Base-by-base conservation (phyloP, 1,140 invertebrate species). In the Maconellicoccus hirsutus region DNA sequence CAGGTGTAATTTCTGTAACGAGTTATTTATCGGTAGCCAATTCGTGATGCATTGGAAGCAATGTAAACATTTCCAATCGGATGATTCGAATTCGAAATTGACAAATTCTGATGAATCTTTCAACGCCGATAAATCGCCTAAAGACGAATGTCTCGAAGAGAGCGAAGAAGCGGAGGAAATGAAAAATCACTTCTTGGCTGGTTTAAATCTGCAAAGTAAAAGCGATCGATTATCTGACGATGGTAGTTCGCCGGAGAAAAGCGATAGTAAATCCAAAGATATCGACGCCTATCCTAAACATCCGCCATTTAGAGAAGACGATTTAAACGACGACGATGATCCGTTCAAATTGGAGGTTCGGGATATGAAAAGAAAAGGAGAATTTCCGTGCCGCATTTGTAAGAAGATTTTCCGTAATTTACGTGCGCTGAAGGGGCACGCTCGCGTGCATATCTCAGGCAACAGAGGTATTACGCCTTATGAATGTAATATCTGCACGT, bases 401-500 rank as follows among this genome's bases (percentile, higher is more conserved):
- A 84, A 85, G 0, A 85, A 87, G 0, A 85, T 92, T 1, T 95
- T 94, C 75, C 90, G 91, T 0, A 96, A 94, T 77, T 80, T 95
- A n/a, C 83, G 92, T 10, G 91, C 92, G 0, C 80, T 95, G 0
- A 94, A 94, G 78, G 92, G 91, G 0, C 94, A 96, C 78, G 70
- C 72, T 27, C 82, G 89, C 25, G 85, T 88, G 0, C 90, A 93
- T 77, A 80, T 91, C 72, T 83, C 86, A 0, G 82, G 82, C 0
- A 83, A 89, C 74, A 87, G 89, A 66, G 74, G 76, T 71, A 70
- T 76, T 75, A 39, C 76, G 10, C 83, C 82, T 33, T 96, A 94
- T 77, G 86, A 90, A 6, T 98, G 95, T 80, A 93, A 93, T 75
- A 90, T 97, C 85, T 98, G 95, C 75, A 86, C 91, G 0, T 94